Evolutionary conservation across 1,140 invertebrate species (phyloP).

Genomic region (Limonius californicus): DNA sequence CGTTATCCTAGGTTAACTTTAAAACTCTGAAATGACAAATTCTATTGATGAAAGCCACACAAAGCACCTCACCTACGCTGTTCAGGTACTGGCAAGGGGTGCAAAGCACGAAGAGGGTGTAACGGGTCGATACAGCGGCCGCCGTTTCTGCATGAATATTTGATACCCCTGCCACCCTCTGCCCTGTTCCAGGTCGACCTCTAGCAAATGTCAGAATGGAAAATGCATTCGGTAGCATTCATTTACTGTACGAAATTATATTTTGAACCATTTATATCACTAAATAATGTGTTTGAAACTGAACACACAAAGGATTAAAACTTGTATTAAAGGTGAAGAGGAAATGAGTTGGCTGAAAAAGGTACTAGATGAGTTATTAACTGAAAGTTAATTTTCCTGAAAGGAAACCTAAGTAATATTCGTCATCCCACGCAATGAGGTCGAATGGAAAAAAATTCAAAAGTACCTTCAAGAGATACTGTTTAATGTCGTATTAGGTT

Average conservation of each 20-base stretch:
- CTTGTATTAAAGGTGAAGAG: too few species aligned
- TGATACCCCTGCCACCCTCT: slow-evolving; percentile 29
- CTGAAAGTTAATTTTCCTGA: too few species aligned
- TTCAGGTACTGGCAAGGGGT: slow-evolving; percentile 23
- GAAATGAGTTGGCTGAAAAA: too few species aligned
- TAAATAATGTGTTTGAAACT: too few species aligned
- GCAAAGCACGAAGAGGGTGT: slow-evolving; percentile 19
- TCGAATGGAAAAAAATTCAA: too few species aligned
- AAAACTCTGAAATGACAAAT: neutral
- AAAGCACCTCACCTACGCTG: slow-evolving; percentile 22
- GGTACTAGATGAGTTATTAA: too few species aligned
- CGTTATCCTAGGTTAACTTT: neutral
- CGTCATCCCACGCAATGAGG: too few species aligned
- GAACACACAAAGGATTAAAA: too few species aligned
- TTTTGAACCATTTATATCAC: too few species aligned
- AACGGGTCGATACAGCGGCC: slow-evolving; percentile 30
- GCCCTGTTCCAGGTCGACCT: slow-evolving; percentile 28
- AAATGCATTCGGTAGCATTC: slow-evolving; percentile 6
- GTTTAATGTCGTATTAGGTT: too few species aligned
- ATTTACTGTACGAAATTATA: neutral
- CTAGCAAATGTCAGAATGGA: slow-evolving; percentile 27
- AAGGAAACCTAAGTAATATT: too few species aligned
- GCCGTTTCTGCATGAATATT: slow-evolving; percentile 35
- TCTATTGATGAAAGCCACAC: neutral
- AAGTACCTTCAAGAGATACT: too few species aligned